Conservation (phyloP, 2,888 invertebrate species). For the Euplagia quadripunctaria region DNA sequence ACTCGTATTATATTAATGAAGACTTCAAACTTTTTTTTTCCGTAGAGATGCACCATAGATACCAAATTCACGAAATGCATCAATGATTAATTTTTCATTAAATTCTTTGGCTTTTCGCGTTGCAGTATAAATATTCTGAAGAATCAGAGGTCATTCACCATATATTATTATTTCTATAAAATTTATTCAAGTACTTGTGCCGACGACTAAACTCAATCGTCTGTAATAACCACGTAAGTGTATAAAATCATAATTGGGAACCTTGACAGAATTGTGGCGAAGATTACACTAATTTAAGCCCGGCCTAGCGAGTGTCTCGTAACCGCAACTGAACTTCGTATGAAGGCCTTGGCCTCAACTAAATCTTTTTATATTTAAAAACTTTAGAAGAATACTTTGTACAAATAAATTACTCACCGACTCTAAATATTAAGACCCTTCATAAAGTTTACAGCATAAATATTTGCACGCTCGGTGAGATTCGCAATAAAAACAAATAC, state of each 20-base stretch:
- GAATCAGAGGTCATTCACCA: not conserved
- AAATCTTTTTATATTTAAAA: slow-evolving; percentile 24
- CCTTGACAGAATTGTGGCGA: slow-evolving; percentile 75
- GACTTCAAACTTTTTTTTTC: no score
- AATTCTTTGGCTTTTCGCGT: no score
- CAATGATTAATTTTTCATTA: no score
- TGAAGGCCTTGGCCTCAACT: slow-evolving; percentile 59
- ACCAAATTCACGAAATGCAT: no score
- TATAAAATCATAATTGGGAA: slow-evolving; percentile 57
- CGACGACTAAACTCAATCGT: slow-evolving; percentile 37
- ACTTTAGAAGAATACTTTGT: slow-evolving; percentile 10
- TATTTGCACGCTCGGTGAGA: slow-evolving; percentile 21
- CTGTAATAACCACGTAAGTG: slow-evolving; percentile 51
- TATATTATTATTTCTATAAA: slow-evolving; percentile 9
- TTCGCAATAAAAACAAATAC: slow-evolving; percentile 32
- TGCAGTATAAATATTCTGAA: not conserved
- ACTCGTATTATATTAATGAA: no score
- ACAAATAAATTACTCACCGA: not conserved
- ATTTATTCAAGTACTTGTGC: not conserved
- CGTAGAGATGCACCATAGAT: no score
- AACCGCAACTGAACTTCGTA: slow-evolving; percentile 74
- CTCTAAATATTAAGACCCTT: slow-evolving; percentile 10
- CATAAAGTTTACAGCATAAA: slow-evolving; percentile 17
- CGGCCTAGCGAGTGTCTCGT: slow-evolving; percentile 47
- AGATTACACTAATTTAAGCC: slow-evolving; percentile 76